Evolutionary conservation across 1,140 invertebrate genomes (phyloP).

Genomic region (Ericerus pela): DNA sequence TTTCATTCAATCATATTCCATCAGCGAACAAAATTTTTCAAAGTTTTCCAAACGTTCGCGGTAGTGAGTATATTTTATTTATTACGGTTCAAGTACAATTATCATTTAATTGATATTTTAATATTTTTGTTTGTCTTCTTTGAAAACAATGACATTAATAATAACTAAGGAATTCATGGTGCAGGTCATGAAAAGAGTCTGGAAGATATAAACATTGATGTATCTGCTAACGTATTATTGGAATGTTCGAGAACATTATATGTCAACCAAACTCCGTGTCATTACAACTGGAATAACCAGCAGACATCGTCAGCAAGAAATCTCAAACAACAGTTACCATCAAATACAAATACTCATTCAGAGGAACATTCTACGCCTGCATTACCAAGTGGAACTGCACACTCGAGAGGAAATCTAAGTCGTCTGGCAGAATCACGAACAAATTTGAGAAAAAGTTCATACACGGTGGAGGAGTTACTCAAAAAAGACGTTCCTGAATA

Average conservation of each 20-base stretch:
- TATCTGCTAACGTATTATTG: too few relatives aligned
- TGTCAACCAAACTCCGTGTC: too few relatives aligned
- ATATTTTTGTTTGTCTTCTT: not conserved
- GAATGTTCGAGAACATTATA: too few relatives aligned
- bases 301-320: not conserved
- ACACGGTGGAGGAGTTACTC: conserved; percentile 68
- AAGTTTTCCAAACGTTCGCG: not conserved
- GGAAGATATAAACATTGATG: conserved; percentile 6
- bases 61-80: conserved; percentile 5
- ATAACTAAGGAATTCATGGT: not conserved
- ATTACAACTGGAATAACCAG: not conserved
- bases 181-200: not conserved
- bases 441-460: conserved; percentile 53
- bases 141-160: not conserved
- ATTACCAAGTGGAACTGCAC: conserved; percentile 3
- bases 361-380: conserved; percentile 12
- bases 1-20: not conserved
- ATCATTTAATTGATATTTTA: too few relatives aligned
- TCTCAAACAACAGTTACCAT: not conserved
- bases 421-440: conserved; percentile 6
- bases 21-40: not conserved
- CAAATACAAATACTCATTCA: not conserved
- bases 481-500: conserved; percentile 38
- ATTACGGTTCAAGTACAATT: too few relatives aligned
- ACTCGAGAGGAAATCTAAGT: not conserved